Conservation (phyloP, 2,888 invertebrate species). For the Neocrepidodera transversa region DNA sequence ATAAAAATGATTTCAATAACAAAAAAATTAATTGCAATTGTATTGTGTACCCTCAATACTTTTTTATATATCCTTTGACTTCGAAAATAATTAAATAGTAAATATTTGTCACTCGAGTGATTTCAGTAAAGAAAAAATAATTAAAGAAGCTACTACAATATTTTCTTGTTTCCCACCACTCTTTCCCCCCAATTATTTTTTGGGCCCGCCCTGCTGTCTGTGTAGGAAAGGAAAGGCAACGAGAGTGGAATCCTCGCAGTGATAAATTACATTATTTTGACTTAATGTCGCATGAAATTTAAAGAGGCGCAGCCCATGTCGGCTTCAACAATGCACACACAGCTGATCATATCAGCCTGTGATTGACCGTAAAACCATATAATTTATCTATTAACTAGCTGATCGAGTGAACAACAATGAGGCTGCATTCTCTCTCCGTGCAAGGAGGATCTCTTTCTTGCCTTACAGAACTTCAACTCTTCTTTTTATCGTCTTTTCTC, state of each 20-base stretch:
- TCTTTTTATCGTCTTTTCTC: neutral
- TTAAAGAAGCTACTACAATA: neutral
- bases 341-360: slow-evolving; percentile 58
- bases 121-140: neutral
- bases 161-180: slow-evolving; percentile 1
- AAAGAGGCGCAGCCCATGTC: slow-evolving; percentile 58
- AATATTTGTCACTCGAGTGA: too few relatives aligned
- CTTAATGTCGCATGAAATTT: slow-evolving; percentile 62
- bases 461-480: slow-evolving; percentile 8
- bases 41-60: too few relatives aligned
- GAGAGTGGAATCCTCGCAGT: slow-evolving; percentile 52
- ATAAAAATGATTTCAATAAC: too few relatives aligned
- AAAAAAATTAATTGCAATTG: too few relatives aligned
- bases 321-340: slow-evolving; percentile 57
- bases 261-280: slow-evolving; percentile 60
- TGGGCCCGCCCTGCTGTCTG: slow-evolving; percentile 27
- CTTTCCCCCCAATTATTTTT: neutral
- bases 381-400: slow-evolving; percentile 61
- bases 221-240: slow-evolving; percentile 10
- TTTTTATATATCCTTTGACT: too few relatives aligned
- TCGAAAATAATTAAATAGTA: too few relatives aligned
- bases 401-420: slow-evolving; percentile 55
- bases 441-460: slow-evolving; percentile 25
- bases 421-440: slow-evolving; percentile 53
- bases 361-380: slow-evolving; percentile 61